Evolutionary conservation across 2,797 vertebrate genomes (phyloP), one percentile per base, ranked within the genome.

Genomic region (Tadarida brasiliensis): DNA sequence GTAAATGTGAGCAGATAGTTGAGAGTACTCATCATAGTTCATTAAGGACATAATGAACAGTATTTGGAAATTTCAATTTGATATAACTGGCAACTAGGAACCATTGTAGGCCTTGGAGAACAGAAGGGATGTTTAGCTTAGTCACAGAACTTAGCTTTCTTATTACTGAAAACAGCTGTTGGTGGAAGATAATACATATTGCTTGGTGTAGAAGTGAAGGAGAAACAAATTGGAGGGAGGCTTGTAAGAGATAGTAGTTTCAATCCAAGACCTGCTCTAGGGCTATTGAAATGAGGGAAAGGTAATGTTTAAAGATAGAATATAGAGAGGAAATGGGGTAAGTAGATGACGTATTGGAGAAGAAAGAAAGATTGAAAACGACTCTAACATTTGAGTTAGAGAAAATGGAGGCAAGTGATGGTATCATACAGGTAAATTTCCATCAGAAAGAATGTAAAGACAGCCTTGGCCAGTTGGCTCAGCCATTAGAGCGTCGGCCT

Each of bases 131-230:
- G 35, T 96, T 95, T 93, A 91, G 86, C 70, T 96, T 94, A 96
- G 96, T 96, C 86, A 97, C 92, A 97, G 95, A 95, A 94, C 76
- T 96, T 94, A 33, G 59, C 82, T 95, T 95, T 92, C 96, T 96
- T 94, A 94, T 98, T 97, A 96, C 80, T 63, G 74, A 95, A 93
- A 96, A 96, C 97, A 97, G 94, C 97, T 98, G 97, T 93, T 96
- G 73, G 24, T 88, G 39, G 77, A 76, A 97, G 95, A 96, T 95
- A 95, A 96, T 94, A 94, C 86, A 85, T 94, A 87, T 2, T 77
- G 74, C 95, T 96, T 94, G 86, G 57, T 94, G 47, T 87, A 84
- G 94, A 95, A 96, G 84, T 84, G 90, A 93, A 96, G 90, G 92
- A 90, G 59, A 80, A 39, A 59, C 11, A 26, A 87, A 90, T 83